These are phyloP conservation scores for Limanda limanda DNA, from an alignment of 2,113 vertebrate species.

Conservation along the genomic window DNA sequence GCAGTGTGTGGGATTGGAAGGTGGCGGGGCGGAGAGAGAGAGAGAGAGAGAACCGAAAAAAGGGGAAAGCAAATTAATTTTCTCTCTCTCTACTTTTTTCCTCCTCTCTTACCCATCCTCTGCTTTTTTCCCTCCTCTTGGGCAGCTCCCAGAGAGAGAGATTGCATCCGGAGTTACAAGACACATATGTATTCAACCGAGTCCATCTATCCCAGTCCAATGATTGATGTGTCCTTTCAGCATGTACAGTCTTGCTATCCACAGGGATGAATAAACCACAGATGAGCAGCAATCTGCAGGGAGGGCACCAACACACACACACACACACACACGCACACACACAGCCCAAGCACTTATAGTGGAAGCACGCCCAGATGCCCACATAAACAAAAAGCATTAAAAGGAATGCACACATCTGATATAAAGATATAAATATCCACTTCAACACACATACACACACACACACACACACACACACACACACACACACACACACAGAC, in stretches of 20 bases:
- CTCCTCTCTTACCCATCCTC: too few species aligned
- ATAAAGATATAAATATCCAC: not conserved
- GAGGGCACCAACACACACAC: slow-evolving; percentile 34
- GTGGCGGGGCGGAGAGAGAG: slow-evolving; percentile 36
- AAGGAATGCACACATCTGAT: not conserved
- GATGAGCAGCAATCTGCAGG: slow-evolving; percentile 65
- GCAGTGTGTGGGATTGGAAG: slow-evolving; percentile 65
- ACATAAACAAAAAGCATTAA: slow-evolving; percentile 23
- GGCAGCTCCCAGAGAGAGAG: slow-evolving; percentile 15
- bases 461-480: not conserved
- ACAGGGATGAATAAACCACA: slow-evolving; percentile 74
- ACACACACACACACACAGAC: not conserved
- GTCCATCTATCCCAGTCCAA: slow-evolving; percentile 41
- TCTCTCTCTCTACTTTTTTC: not conserved
- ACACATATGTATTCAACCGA: slow-evolving; percentile 57
- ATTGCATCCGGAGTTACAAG: slow-evolving; percentile 20
- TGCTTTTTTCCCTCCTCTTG: slow-evolving; percentile 3
- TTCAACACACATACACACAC: not conserved
- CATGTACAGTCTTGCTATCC: slow-evolving; percentile 62
- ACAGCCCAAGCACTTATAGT: slow-evolving; percentile 1
- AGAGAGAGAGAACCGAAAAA: not conserved
- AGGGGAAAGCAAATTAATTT: slow-evolving; percentile 8
- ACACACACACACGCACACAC: slow-evolving; percentile 17
- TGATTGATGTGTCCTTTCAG: slow-evolving; percentile 77
- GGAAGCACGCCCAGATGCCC: slow-evolving; percentile 16